Percentiles rank a stretch among this genome's conserved stretches.
Evolutionary conservation across 2,888 invertebrate genomes (phyloP).

Genomic region (Marasmarcha lunaedactyla): DNA sequence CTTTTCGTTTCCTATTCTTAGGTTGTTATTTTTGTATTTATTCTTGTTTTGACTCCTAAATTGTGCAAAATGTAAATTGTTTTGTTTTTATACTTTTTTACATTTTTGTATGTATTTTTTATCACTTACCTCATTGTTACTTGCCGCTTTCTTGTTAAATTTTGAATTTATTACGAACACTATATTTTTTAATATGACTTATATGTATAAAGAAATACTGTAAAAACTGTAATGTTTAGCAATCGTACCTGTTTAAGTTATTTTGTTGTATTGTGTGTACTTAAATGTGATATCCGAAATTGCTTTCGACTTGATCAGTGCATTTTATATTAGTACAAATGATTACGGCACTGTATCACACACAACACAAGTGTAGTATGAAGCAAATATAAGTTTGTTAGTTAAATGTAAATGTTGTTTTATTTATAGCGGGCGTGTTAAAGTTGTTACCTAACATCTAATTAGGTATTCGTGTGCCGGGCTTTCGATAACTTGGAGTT

Average conservation of each 20-base stretch:
- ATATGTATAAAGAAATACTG: too few species aligned
- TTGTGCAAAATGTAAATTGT: too few species aligned
- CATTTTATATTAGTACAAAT: background rate
- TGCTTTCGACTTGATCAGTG: background rate
- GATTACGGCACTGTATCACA: background rate
- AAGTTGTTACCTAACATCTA: conserved; percentile 24
- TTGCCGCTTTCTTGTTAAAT: too few species aligned
- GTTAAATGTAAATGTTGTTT: background rate
- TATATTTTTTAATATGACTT: too few species aligned
- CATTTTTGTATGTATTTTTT: too few species aligned
- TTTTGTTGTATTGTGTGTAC: too few species aligned
- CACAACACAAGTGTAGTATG: too few species aligned
- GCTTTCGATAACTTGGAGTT: conserved; percentile 5
- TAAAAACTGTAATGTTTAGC: background rate
- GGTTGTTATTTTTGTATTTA: background rate
- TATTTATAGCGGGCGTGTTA: too few species aligned
- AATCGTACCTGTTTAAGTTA: background rate
- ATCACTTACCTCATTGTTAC: too few species aligned
- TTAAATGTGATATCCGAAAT: background rate
- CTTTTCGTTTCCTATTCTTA: background rate
- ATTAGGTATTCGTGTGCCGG: conserved; percentile 5
- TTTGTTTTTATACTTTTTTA: too few species aligned
- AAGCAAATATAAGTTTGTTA: background rate
- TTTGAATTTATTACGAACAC: too few species aligned
- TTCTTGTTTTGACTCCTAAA: too few species aligned